Percentiles rank a stretch among this genome's conserved stretches.
phyloP scores from a whole-genome alignment of 2,113 vertebrate species.

The Peromyscus maniculatus region DNA sequence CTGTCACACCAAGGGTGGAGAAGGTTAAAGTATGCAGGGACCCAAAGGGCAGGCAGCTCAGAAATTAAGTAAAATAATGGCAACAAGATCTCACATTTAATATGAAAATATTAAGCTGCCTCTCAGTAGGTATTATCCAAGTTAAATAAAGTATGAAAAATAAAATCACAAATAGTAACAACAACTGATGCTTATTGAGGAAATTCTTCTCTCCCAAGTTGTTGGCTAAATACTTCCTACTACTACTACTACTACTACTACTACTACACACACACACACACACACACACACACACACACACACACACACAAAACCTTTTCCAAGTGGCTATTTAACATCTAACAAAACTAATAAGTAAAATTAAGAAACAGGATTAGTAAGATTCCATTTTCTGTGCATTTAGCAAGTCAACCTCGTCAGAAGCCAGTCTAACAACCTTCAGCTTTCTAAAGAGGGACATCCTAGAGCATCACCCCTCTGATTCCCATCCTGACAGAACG shows the following conservation, averaged over 20 bases:
- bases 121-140: not conserved
- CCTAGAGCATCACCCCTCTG: not conserved
- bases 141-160: not conserved
- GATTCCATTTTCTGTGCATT: not conserved
- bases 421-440: not conserved
- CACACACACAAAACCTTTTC: not conserved
- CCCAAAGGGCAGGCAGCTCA: not conserved
- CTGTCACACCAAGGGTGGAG: not conserved
- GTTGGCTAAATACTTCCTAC: not conserved
- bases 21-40: not conserved
- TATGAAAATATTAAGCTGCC: not conserved
- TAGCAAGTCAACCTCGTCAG: not conserved
- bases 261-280: too few species aligned
- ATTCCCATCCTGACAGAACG: conserved; percentile 7
- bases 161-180: not conserved
- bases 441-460: not conserved
- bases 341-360: conserved; percentile 3
- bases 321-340: not conserved
- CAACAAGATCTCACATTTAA: not conserved
- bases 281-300: not conserved
- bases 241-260: too few species aligned
- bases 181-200: not conserved
- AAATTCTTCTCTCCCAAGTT: not conserved
- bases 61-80: not conserved
- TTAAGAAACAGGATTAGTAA: not conserved